Conservation (phyloP, 1,140 invertebrate genomes). For the Ptiloglossa arizonensis region DNA sequence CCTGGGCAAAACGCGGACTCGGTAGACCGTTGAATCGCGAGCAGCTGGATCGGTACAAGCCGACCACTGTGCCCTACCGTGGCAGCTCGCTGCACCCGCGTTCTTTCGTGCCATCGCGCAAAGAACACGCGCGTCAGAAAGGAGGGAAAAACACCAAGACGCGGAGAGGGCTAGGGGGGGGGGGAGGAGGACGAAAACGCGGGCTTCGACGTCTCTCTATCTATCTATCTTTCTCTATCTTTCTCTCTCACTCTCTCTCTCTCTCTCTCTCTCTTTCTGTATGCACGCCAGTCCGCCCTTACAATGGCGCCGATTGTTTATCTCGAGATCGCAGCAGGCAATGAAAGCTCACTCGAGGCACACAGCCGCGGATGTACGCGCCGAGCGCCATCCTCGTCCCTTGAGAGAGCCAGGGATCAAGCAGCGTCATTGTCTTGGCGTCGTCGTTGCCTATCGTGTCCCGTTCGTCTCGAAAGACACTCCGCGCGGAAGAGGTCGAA, state of each 20-base stretch:
- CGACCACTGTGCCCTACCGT: constrained; percentile 51
- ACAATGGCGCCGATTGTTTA: constrained; percentile 68
- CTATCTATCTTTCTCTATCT: too few relatives aligned
- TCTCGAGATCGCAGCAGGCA: constrained; percentile 60
- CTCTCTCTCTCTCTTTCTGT: too few relatives aligned
- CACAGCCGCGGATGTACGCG: constrained; percentile 12
- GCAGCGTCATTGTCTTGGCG: constrained; percentile 52
- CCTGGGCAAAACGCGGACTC: constrained; percentile 6
- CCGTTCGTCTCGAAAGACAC: constrained; percentile 53
- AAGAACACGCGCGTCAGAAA: constrained; percentile 28
- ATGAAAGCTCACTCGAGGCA: constrained; percentile 55
- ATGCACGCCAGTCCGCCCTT: constrained; percentile 5
- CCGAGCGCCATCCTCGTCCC: constrained; percentile 13
- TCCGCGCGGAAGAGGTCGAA: constrained; percentile 54
- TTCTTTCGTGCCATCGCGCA: constrained; percentile 35
- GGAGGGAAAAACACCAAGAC: constrained; percentile 54
- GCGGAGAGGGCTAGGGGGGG: too few relatives aligned
- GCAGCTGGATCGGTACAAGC: constrained; percentile 56
- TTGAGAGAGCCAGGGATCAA: constrained; percentile 46
- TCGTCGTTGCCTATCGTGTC: constrained; percentile 14
- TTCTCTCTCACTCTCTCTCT: too few relatives aligned
- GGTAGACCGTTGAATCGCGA: constrained; percentile 57
- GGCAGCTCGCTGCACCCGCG: too few relatives aligned
- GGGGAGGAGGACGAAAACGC: constrained; percentile 18
- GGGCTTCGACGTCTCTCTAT: constrained; percentile 6